phyloP scores from a whole-genome alignment of 1,140 invertebrate genomes.

The Aleiodes sp. region DNA sequence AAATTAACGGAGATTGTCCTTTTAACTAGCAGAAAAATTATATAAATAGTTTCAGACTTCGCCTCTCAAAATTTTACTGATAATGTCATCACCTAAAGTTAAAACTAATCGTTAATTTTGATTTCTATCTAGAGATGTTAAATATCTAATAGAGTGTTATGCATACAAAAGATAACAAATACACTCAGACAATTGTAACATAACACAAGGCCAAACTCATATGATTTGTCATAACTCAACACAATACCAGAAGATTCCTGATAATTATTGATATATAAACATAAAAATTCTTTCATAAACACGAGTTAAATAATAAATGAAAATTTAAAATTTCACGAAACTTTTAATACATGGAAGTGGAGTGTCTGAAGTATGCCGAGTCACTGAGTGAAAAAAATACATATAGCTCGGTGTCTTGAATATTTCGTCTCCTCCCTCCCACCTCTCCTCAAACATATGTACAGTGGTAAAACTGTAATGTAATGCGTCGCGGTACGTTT shows the following conservation, averaged over 20 bases:
- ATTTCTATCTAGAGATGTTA: too few species aligned
- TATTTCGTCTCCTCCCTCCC: constrained; percentile 34
- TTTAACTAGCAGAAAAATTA: too few species aligned
- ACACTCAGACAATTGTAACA: too few species aligned
- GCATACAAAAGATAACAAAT: too few species aligned
- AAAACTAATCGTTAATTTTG: too few species aligned
- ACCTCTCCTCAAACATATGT: constrained; percentile 18
- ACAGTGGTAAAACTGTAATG: background rate
- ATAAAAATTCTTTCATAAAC: background rate
- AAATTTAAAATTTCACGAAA: constrained; percentile 21
- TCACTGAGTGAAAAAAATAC: constrained; percentile 39
- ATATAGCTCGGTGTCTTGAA: background rate
- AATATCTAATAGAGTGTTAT: too few species aligned
- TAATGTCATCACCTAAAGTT: too few species aligned
- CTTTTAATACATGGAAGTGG: background rate
- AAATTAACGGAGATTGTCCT: too few species aligned
- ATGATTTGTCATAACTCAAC: background rate
- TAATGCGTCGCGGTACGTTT: background rate
- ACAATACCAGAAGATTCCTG: background rate
- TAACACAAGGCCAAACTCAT: background rate
- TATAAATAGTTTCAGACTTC: too few species aligned
- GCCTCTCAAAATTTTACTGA: too few species aligned
- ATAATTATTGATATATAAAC: background rate
- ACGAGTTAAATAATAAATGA: constrained; percentile 12
- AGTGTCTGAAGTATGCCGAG: constrained; percentile 27